These are phyloP conservation scores for Picathartes gymnocephalus DNA, from an alignment of 2,113 vertebrate species.

Conservation along the genomic window DNA sequence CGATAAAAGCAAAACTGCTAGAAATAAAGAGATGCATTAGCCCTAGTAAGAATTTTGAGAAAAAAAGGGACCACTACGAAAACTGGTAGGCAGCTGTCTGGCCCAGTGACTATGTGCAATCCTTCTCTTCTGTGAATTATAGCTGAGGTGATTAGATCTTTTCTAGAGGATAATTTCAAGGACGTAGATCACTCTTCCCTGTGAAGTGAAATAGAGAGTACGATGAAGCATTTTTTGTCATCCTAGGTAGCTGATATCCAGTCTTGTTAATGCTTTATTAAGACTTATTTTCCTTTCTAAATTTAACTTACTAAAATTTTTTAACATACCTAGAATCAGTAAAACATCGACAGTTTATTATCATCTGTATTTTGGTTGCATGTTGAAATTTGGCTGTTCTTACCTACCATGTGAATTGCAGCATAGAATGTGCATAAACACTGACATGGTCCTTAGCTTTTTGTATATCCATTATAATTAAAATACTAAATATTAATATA, in stretches of 20 bases:
- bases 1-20: background rate
- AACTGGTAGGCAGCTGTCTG: background rate
- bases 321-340: background rate
- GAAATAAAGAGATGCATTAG: background rate
- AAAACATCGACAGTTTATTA: background rate
- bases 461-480: background rate
- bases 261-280: background rate
- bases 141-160: background rate
- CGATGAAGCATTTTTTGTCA: background rate
- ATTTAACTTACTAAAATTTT: background rate
- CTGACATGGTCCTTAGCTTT: background rate
- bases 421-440: background rate
- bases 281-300: background rate
- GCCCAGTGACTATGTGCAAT: background rate
- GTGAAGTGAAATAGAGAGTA: background rate
- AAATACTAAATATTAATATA: background rate
- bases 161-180: background rate
- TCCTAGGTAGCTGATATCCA: background rate
- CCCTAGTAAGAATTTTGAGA: background rate
- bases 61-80: background rate
- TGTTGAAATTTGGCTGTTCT: background rate
- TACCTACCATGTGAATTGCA: background rate
- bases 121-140: background rate
- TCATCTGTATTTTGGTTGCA: accelerated
- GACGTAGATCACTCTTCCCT: background rate